Percentiles rank a stretch among this genome's conserved stretches.
Evolutionary conservation across 2,888 invertebrate species (phyloP).

Genomic region (Sicus ferrugineus): DNA sequence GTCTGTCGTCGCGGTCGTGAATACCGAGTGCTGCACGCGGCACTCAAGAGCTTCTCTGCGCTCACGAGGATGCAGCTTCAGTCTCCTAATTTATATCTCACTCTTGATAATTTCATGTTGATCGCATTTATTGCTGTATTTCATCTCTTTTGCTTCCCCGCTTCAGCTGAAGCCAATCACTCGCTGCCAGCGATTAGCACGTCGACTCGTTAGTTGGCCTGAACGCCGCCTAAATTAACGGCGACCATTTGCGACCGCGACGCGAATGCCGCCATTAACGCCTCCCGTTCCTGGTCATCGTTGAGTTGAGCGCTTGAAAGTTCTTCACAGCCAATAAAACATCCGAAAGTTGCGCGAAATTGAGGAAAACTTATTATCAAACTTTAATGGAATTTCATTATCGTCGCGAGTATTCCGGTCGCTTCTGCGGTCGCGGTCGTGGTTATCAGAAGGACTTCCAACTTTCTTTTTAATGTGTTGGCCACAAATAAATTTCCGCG

Average conservation of each 20-base stretch:
- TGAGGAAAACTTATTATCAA: constrained; percentile 30
- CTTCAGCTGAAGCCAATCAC: no score
- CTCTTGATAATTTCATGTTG: no score
- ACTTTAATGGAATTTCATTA: constrained; percentile 33
- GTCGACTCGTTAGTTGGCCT: neutral
- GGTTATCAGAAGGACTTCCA: constrained; percentile 26
- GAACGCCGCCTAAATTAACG: constrained; percentile 17
- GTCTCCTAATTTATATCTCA: no score
- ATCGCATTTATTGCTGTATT: no score
- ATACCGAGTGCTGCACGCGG: no score
- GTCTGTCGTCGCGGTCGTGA: no score
- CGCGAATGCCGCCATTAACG: neutral
- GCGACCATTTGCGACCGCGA: constrained; percentile 12
- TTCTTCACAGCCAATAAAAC: constrained; percentile 5
- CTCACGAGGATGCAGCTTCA: no score
- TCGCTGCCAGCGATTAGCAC: constrained; percentile 5
- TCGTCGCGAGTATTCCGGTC: constrained; percentile 14
- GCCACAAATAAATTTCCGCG: constrained; percentile 29
- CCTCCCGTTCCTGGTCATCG: neutral
- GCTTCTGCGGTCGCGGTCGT: constrained; percentile 16
- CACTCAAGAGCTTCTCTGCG: no score
- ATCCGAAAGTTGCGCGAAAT: constrained; percentile 1
- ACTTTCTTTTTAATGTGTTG: constrained; percentile 33
- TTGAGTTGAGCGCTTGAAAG: constrained; percentile 7
- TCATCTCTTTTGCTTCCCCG: no score